Evolutionary conservation across 2,888 invertebrate genomes (phyloP).

Genomic region (Ochropleura plecta): DNA sequence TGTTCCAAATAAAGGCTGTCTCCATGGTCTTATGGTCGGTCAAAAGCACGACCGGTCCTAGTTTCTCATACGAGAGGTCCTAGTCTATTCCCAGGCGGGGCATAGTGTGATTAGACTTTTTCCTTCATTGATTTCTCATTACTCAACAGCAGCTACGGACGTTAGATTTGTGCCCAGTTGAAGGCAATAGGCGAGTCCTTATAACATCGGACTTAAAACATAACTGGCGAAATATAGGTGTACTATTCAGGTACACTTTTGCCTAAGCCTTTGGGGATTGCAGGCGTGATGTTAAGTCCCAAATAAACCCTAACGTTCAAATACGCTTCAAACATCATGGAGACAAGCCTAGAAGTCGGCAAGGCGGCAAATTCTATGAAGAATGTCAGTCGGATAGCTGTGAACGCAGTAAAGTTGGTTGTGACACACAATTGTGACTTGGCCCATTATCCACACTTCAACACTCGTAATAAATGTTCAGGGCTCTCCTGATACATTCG

Average conservation of each 20-base stretch:
- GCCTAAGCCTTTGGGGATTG: not conserved
- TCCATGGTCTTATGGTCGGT: not conserved
- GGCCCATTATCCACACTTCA: conserved; percentile 58
- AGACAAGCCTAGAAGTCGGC: conserved; percentile 26
- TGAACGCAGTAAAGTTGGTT: conserved; percentile 47
- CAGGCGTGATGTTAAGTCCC: not conserved
- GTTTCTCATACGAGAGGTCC: not conserved
- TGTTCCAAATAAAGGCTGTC: not conserved
- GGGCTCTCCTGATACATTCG: conserved; percentile 53
- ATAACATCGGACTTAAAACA: too few relatives aligned
- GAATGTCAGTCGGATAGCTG: conserved; percentile 51
- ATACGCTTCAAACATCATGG: conserved; percentile 7
- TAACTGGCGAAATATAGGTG: not conserved
- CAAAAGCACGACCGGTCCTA: not conserved
- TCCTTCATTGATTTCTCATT: not conserved
- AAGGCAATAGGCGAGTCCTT: too few relatives aligned
- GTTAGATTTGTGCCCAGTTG: not conserved
- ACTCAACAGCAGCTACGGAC: not conserved
- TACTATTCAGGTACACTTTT: not conserved
- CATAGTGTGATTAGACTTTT: not conserved
- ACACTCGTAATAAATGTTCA: conserved; percentile 55
- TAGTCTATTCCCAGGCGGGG: not conserved
- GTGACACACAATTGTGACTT: conserved; percentile 58
- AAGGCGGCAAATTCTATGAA: conserved; percentile 51
- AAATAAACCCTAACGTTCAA: not conserved